These are phyloP conservation scores for Mesorhabditis spiculigera DNA, from an alignment of 2,888 invertebrate species.

Conservation along the genomic window DNA sequence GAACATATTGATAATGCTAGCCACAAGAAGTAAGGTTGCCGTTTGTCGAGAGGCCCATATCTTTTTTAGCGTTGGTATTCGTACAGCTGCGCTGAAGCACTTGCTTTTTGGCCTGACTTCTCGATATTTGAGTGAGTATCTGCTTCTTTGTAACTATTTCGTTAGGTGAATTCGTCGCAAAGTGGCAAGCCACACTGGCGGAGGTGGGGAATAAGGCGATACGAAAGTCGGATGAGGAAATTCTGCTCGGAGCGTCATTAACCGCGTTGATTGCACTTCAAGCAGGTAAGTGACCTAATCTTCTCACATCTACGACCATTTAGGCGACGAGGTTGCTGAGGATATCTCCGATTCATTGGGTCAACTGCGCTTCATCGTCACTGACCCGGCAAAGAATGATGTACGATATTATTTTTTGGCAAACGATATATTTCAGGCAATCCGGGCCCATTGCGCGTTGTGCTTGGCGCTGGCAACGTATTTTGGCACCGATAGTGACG, in stretches of 20 bases:
- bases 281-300: slow-evolving; percentile 65
- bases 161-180: neutral
- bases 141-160: neutral
- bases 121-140: slow-evolving; percentile 23
- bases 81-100: slow-evolving; percentile 65
- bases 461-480: neutral
- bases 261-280: slow-evolving; percentile 77
- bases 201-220: slow-evolving; percentile 24
- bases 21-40: slow-evolving; percentile 71
- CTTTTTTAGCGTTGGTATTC: slow-evolving; percentile 69
- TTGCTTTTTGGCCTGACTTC: slow-evolving; percentile 27
- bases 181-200: slow-evolving; percentile 19
- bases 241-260: slow-evolving; percentile 63
- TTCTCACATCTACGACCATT: neutral
- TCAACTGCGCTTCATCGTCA: neutral
- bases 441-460: slow-evolving; percentile 5
- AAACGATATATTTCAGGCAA: neutral
- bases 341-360: neutral
- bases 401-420: neutral
- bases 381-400: neutral
- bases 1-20: slow-evolving; percentile 82
- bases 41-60: neutral
- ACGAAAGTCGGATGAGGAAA: slow-evolving; percentile 33
- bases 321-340: neutral
- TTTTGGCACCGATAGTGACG: neutral